Conservation (phyloP, 1,140 invertebrate genomes). For the Caenorhabditis latens region DNA sequence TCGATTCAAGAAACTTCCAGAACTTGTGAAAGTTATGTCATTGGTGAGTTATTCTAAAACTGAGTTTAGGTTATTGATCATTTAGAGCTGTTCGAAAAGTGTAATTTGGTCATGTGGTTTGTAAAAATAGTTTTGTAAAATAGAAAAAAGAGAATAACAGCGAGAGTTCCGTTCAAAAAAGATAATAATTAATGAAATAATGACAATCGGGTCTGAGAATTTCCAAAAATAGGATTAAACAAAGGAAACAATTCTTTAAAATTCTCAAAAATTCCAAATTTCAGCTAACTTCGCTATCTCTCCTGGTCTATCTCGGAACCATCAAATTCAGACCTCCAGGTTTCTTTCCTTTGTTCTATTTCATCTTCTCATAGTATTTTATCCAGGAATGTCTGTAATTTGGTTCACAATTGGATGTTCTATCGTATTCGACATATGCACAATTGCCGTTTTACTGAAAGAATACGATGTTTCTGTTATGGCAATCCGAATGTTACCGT, state of each 20-base stretch:
- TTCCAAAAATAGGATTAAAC: too few relatives aligned
- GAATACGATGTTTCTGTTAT: conserved; percentile 31
- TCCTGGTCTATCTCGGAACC: conserved; percentile 33
- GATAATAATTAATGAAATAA: too few relatives aligned
- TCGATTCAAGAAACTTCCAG: conserved; percentile 25
- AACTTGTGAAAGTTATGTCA: conserved; percentile 8
- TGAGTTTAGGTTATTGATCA: background rate
- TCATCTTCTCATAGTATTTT: background rate
- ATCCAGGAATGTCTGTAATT: conserved; percentile 29
- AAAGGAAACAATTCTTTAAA: too few relatives aligned
- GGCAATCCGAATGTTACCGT: conserved; percentile 43
- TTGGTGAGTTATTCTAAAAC: background rate
- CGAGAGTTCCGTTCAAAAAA: too few relatives aligned
- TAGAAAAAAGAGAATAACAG: too few relatives aligned
- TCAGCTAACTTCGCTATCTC: background rate
- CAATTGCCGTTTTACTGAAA: conserved; percentile 30
- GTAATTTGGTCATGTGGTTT: too few relatives aligned
- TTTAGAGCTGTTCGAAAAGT: background rate
- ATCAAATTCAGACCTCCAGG: conserved; percentile 46
- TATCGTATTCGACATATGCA: conserved; percentile 24
- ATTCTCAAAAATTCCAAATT: background rate
- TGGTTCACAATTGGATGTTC: conserved; percentile 43
- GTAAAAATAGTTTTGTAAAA: too few relatives aligned
- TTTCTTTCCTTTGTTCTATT: background rate
- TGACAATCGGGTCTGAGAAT: too few relatives aligned